Conservation (phyloP, 2,797 vertebrate genomes). For the Amblyopsis hoosieri region DNA sequence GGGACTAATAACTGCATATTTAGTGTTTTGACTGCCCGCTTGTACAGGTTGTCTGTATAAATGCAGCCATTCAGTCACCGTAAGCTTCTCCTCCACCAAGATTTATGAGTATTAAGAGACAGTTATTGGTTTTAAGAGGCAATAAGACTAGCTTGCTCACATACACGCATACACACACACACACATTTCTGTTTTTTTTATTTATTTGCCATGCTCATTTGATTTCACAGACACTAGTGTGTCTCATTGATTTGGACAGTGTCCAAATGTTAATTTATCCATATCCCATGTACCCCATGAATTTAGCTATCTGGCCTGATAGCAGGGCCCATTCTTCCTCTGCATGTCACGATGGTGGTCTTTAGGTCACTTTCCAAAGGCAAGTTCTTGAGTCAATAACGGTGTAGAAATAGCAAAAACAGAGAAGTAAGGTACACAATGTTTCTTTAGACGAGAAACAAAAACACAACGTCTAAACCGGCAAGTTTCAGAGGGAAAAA, state of each 20-base stretch:
- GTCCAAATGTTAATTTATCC: conserved; percentile 25
- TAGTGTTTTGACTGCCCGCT: conserved; percentile 58
- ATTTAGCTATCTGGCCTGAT: conserved; percentile 1
- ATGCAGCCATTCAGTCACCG: conserved; percentile 22
- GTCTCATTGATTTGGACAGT: conserved; percentile 1
- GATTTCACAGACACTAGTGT: background rate
- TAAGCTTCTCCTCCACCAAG: conserved; percentile 22
- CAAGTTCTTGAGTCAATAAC: conserved; percentile 35
- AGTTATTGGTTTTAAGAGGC: conserved; percentile 26
- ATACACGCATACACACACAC: conserved; percentile 4
- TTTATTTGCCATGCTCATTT: background rate
- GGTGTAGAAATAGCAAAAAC: conserved; percentile 22
- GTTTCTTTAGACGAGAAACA: conserved; percentile 42
- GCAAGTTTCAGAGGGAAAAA: conserved; percentile 34
- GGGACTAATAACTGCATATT: conserved; percentile 63
- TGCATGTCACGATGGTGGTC: conserved; percentile 31
- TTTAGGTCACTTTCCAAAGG: conserved; percentile 39
- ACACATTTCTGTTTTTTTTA: background rate
- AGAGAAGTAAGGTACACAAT: conserved; percentile 43
- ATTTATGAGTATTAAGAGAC: conserved; percentile 42
- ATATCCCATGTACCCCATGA: background rate
- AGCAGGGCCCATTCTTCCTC: conserved; percentile 10
- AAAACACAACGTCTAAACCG: conserved; percentile 11
- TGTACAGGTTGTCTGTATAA: conserved; percentile 48
- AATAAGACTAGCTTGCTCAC: conserved; percentile 1